Percentiles rank a stretch among this genome's conserved stretches.
Evolutionary conservation across 1,140 invertebrate genomes (phyloP).

Genomic region (Heliothis subflexa): DNA sequence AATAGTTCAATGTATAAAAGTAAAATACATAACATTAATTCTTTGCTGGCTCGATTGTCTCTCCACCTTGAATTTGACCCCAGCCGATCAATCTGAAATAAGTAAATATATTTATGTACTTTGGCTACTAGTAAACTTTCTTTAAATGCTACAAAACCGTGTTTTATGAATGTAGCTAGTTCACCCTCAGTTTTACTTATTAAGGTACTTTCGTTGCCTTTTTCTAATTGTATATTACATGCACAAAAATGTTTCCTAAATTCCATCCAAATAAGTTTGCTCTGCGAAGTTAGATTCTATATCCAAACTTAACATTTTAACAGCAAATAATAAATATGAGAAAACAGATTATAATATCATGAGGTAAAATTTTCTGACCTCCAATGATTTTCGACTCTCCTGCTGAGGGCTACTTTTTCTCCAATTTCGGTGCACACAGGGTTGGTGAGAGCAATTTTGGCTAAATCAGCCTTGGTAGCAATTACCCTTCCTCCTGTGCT

Average conservation of each 20-base stretch:
- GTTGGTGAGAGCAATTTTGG: slow-evolving; percentile 98
- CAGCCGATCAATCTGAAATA: slow-evolving; percentile 96
- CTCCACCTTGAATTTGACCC: slow-evolving; percentile 97
- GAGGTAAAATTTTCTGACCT: slow-evolving; percentile 87
- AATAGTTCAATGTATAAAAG: slow-evolving; percentile 69
- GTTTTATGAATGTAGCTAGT: too few relatives aligned
- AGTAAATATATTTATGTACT: slow-evolving; percentile 40
- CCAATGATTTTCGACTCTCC: slow-evolving; percentile 99
- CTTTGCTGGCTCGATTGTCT: slow-evolving; percentile 92
- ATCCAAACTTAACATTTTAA: too few relatives aligned
- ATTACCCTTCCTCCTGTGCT: slow-evolving; percentile 98
- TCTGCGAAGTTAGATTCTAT: too few relatives aligned
- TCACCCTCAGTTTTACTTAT: too few relatives aligned
- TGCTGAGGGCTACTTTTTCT: slow-evolving; percentile 99
- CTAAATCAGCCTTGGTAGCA: slow-evolving; percentile 98
- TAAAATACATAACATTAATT: slow-evolving; percentile 72
- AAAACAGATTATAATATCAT: too few relatives aligned
- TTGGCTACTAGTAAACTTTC: slow-evolving; percentile 17
- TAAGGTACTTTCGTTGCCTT: too few relatives aligned
- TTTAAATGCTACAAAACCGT: neutral
- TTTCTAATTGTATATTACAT: too few relatives aligned
- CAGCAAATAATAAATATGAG: too few relatives aligned
- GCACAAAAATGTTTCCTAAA: too few relatives aligned
- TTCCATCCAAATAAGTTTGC: too few relatives aligned
- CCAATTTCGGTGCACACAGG: slow-evolving; percentile 99